Evolutionary conservation across 2,797 vertebrate genomes (phyloP).

Genomic region (Melanotaenia trifasciata): DNA sequence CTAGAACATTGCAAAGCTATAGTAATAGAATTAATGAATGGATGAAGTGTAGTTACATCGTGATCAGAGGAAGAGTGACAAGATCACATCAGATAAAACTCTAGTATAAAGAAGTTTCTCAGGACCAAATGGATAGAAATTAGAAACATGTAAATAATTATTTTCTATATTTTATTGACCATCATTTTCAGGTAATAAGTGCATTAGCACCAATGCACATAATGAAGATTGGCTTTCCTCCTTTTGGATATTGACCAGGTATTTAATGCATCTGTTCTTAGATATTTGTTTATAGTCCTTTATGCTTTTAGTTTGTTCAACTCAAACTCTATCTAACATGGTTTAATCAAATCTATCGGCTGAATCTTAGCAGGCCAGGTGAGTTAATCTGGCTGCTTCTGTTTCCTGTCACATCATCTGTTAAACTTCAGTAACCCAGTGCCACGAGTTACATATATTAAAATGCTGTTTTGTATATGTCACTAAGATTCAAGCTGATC

Average conservation of each 20-base stretch:
- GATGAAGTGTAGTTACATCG: too few relatives aligned
- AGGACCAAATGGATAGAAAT: neutral
- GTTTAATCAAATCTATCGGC: neutral
- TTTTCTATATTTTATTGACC: neutral
- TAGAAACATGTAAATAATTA: neutral
- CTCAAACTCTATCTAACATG: neutral
- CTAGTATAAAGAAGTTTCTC: neutral
- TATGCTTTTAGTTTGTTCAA: neutral
- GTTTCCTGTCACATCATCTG: neutral
- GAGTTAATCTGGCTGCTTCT: neutral
- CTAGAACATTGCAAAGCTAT: neutral
- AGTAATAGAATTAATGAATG: too few relatives aligned
- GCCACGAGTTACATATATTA: too few relatives aligned
- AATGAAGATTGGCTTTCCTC: neutral
- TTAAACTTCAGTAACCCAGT: neutral
- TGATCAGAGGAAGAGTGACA: too few relatives aligned
- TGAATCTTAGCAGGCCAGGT: neutral
- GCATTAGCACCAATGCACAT: neutral
- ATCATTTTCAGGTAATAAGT: too few relatives aligned
- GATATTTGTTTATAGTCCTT: neutral
- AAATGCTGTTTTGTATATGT: neutral
- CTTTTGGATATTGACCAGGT: neutral
- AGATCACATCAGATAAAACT: too few relatives aligned
- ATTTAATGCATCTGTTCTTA: neutral
- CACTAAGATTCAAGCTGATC: neutral